A percentile compares a stretch with the other conserved stretches of the same genome.
These are phyloP conservation scores for Triplophysa siluroides DNA, from an alignment of 2,113 vertebrate genomes.

Conservation along the genomic window DNA sequence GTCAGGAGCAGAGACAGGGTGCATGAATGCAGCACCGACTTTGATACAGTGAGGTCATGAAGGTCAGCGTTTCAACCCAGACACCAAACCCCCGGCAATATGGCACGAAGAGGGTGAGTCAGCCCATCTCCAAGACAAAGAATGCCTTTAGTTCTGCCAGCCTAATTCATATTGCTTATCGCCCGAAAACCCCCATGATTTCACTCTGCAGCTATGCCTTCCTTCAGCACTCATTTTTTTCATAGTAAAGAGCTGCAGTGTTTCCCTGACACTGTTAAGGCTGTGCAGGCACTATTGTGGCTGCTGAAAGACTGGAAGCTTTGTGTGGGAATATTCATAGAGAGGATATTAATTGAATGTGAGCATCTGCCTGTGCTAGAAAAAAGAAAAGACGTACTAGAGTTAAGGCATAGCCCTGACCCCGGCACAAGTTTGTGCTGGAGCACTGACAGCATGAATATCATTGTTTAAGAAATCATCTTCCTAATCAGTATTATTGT, in stretches of 20 bases:
- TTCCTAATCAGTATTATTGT: too few relatives aligned
- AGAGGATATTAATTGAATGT: conserved; percentile 52
- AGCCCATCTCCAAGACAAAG: conserved; percentile 46
- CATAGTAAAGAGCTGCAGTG: conserved; percentile 46
- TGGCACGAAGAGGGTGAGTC: conserved; percentile 40
- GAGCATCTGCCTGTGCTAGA: conserved; percentile 4
- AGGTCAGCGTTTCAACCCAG: neutral
- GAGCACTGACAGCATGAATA: neutral
- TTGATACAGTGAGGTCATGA: neutral
- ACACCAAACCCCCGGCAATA: conserved; percentile 13
- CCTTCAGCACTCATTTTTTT: conserved; percentile 12
- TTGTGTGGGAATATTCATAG: conserved; percentile 64
- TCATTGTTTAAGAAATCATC: neutral
- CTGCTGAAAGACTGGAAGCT: conserved; percentile 60
- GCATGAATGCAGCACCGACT: neutral
- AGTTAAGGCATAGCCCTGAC: conserved; percentile 40
- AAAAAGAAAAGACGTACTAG: conserved; percentile 45
- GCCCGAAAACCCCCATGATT: conserved; percentile 52
- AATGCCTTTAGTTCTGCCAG: conserved; percentile 40
- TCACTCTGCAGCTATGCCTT: conserved; percentile 56
- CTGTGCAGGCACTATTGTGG: conserved; percentile 47
- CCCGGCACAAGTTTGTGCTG: conserved; percentile 28
- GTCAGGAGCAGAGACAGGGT: neutral
- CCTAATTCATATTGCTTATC: conserved; percentile 52
- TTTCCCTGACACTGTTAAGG: conserved; percentile 44